Conservation (phyloP, 2,797 vertebrate genomes). For the Cyclura pinguis region DNA sequence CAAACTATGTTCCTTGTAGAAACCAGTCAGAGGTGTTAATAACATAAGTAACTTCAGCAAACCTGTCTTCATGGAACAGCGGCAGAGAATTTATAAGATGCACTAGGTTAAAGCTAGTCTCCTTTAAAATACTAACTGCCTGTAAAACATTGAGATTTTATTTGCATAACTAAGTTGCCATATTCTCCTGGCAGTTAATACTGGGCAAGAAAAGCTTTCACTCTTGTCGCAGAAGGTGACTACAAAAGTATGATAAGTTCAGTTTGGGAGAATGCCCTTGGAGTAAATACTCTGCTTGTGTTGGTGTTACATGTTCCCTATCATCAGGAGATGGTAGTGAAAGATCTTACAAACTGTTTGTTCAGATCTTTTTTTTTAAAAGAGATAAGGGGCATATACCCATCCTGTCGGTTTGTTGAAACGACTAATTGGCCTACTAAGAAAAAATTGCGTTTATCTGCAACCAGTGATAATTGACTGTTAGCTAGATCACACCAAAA, state of each 20-base stretch:
- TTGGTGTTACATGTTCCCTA: too few relatives aligned
- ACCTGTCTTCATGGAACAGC: background rate
- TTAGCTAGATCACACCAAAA: constrained; percentile 1
- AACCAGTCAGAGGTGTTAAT: background rate
- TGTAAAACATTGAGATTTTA: background rate
- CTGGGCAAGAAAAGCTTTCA: background rate
- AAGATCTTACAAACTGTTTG: background rate
- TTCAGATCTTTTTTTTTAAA: background rate
- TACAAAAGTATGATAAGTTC: background rate
- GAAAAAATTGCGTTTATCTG: background rate
- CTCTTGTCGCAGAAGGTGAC: background rate
- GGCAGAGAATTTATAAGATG: background rate
- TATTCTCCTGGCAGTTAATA: background rate
- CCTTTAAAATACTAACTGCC: background rate
- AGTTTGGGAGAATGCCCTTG: background rate
- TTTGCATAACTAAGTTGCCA: background rate
- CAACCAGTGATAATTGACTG: background rate
- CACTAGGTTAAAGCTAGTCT: background rate
- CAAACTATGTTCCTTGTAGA: background rate
- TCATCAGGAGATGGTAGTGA: background rate
- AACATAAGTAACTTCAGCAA: background rate
- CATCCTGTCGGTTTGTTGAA: background rate
- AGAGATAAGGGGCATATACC: background rate
- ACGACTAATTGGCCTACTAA: background rate
- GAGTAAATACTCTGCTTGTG: background rate